Conservation (phyloP, 2,113 vertebrate species). For the Carassius carassius region DNA sequence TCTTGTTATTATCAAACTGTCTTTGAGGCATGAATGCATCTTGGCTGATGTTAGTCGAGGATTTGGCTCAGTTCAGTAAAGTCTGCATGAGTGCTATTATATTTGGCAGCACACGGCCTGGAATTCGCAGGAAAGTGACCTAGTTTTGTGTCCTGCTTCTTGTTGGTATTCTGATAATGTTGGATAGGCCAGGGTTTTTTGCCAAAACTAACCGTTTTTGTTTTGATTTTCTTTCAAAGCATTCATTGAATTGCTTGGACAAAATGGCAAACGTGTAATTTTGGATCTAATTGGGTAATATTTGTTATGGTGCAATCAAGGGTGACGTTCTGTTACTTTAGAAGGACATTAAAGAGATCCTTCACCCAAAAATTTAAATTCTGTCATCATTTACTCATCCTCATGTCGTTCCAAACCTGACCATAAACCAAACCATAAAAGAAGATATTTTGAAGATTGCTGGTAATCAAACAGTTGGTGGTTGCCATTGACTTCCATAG, state of each 20-base stretch:
- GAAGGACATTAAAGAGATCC: neutral
- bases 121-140: constrained; percentile 36
- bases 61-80: constrained; percentile 36
- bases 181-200: neutral
- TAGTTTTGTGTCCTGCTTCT: constrained; percentile 31
- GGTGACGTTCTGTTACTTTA: neutral
- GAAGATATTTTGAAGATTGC: too few relatives aligned
- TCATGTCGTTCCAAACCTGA: too few relatives aligned
- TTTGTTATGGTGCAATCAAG: neutral
- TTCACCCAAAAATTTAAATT: too few relatives aligned
- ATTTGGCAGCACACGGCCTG: constrained; percentile 26
- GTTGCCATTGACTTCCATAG: too few relatives aligned
- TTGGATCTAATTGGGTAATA: neutral
- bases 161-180: neutral
- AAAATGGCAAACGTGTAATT: neutral
- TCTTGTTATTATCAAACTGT: constrained; percentile 54
- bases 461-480: too few relatives aligned
- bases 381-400: too few relatives aligned
- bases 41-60: constrained; percentile 48
- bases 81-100: constrained; percentile 37
- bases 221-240: neutral
- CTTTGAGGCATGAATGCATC: constrained; percentile 54
- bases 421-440: too few relatives aligned
- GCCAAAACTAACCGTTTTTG: neutral
- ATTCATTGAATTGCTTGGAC: neutral